Evolutionary conservation across 2,888 invertebrate genomes (phyloP), one percentile per base, ranked within the genome.

Genomic region (Lepas anatifera): DNA sequence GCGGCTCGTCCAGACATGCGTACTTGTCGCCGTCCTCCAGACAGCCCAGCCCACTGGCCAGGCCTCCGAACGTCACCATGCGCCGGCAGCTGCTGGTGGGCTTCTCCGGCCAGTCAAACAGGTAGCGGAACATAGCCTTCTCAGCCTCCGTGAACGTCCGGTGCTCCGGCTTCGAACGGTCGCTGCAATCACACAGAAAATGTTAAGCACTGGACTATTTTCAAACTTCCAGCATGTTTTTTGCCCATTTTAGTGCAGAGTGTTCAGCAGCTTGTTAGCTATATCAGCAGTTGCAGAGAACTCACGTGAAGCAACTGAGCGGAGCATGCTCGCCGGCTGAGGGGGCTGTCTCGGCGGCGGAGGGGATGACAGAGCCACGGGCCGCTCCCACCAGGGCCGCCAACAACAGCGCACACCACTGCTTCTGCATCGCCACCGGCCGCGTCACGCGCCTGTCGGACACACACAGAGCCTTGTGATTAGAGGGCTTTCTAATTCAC

Each of bases 21-120:
- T 37, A 48, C 63, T 71, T 71, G 29, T 64, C 68, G 16, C 71
- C 71, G 63, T 71, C 71, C 25, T 3, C 6, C 41, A 41, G n/a
- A 13, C 41, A 41, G 39, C 39, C 41, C 4, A 11, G 16, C 18
- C 43, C 64, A 37, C 43, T 41, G 16, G 32, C 50, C 39, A 58
- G 58, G 4, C 50, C 50, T 10, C 52, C 35, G 13, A 70, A 25
- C 52, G 39, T 37, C 11, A 66, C n/a, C 66, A 66, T 37, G 13
- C 66, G 66, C 8, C 25, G n/a, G 39, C 66, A 66, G 39, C 25
- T n/a, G 37, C 39, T 39, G 66, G 66, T 66, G 11, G 27, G 25
- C 13, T 10, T n/a, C 27, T 39, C 39, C 13, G 66, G 41, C 66
- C 66, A 66, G 39, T 66, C 66, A 27, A 25, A 66, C 39, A 66